These are phyloP conservation scores for Temnothorax ravouxi DNA, from an alignment of 2,888 invertebrate genomes.

Conservation along the genomic window DNA sequence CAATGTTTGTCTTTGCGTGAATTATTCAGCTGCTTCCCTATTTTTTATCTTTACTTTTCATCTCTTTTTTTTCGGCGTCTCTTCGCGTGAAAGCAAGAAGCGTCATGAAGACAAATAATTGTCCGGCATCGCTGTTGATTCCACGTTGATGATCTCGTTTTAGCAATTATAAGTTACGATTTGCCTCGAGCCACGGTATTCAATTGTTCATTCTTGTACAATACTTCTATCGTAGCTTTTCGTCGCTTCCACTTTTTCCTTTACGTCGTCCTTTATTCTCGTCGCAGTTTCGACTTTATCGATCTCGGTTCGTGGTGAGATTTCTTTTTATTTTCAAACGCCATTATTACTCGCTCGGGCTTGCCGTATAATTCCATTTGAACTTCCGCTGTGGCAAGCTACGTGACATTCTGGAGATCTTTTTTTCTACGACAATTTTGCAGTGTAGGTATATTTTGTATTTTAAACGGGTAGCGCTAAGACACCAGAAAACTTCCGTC, in stretches of 20 bases:
- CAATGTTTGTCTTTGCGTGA: constrained; percentile 45
- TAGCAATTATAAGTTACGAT: neutral
- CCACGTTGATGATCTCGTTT: neutral
- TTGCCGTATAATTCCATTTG: constrained; percentile 53
- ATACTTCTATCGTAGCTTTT: constrained; percentile 5
- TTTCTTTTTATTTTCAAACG: constrained; percentile 51
- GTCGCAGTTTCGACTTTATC: constrained; percentile 47
- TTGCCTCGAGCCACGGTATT: neutral
- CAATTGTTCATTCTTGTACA: neutral
- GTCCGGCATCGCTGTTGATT: neutral
- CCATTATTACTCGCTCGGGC: constrained; percentile 49
- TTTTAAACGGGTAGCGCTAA: constrained; percentile 20
- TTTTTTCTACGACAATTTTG: constrained; percentile 47
- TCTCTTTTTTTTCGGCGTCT: neutral
- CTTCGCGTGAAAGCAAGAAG: neutral
- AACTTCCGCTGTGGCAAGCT: constrained; percentile 45
- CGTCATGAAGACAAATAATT: neutral
- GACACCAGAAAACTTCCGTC: constrained; percentile 11
- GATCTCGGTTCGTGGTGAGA: constrained; percentile 31
- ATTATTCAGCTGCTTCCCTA: constrained; percentile 35
- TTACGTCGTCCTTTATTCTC: neutral
- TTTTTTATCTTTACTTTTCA: constrained; percentile 9
- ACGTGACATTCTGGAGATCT: constrained; percentile 51
- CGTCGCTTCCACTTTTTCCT: constrained; percentile 3
- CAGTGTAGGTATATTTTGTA: constrained; percentile 20